Percentiles rank a stretch among this genome's conserved stretches.
Conservation (phyloP, 2,797 vertebrate genomes). For the Melanotaenia maccullochi region DNA sequence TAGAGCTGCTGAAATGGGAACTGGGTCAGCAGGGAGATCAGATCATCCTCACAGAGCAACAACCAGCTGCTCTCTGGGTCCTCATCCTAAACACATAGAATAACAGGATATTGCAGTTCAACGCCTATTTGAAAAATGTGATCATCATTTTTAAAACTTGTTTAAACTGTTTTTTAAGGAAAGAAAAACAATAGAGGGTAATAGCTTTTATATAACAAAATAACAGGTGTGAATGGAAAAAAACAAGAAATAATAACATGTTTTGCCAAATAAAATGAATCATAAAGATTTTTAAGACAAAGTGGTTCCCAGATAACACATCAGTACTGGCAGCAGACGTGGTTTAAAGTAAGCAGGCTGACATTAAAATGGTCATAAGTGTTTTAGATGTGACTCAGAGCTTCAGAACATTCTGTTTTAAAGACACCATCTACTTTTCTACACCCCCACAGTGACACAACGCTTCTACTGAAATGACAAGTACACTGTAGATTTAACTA, state of each 20-base stretch:
- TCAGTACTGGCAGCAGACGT: background rate
- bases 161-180: background rate
- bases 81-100: constrained; percentile 86
- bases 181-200: background rate
- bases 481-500: background rate
- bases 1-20: constrained; percentile 97
- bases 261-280: constrained; percentile 5
- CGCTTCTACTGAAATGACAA: constrained; percentile 9
- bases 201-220: background rate
- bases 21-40: constrained; percentile 91
- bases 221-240: background rate
- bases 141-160: background rate
- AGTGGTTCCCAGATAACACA: constrained; percentile 23
- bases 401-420: constrained; percentile 34
- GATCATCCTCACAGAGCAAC: constrained; percentile 93
- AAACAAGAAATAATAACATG: background rate
- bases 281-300: constrained; percentile 21
- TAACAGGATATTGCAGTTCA: background rate
- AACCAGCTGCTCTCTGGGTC: constrained; percentile 95
- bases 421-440: constrained; percentile 18
- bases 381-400: constrained; percentile 45
- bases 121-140: background rate
- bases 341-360: constrained; percentile 20
- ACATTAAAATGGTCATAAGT: constrained; percentile 32
- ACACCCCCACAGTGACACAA: constrained; percentile 5